Evolutionary conservation across 2,113 vertebrate genomes (phyloP), one percentile per base, ranked within the genome.

Genomic region (Turnix velox): DNA sequence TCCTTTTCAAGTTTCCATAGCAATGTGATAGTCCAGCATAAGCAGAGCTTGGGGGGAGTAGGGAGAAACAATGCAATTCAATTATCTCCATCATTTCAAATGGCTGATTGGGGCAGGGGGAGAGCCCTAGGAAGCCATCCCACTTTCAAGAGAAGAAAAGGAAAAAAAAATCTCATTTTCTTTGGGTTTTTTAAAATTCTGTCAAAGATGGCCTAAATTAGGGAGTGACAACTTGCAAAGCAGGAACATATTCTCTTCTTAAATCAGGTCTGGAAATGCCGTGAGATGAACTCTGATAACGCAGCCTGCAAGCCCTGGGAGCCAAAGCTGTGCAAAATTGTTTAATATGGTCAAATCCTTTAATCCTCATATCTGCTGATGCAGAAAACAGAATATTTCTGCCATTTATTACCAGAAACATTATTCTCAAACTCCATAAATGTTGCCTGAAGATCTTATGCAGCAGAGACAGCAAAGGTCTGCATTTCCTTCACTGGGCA

Each of bases 321-420:
- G 97, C 97, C 95, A 97, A 96, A 97, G 97, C 97, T 96, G 96
- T 97, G 97, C 96, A 96, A 97, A 98, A 97, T 97, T 97, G 97
- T 97, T 98, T 98, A 97, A 98, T 97, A 98, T 82, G 93, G 97
- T 97, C 96, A 96, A 97, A 97, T 97, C 96, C 96, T 97, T 98
- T 98, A 97, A 98, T 98, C 97, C 98, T 97, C 97, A 95, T 97
- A 98, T 97, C 97, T 98, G 97, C 87, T 97, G 97, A 98, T 98
- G 97, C 97, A 98, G 97, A 97, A 97, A 98, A 97, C 92, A 94
- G 96, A 96, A 96, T 97, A 97, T 97, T 98, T 97, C 97, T 98
- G 96, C 96, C 96, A 97, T 97, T 97, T 98, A 97, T 96, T 97
- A 97, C 97, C 97, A 98, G 97, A 98, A 98, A 97, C 96, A 97